Evolutionary conservation across 2,797 vertebrate genomes (phyloP).

Genomic region (Carduelis carduelis): DNA sequence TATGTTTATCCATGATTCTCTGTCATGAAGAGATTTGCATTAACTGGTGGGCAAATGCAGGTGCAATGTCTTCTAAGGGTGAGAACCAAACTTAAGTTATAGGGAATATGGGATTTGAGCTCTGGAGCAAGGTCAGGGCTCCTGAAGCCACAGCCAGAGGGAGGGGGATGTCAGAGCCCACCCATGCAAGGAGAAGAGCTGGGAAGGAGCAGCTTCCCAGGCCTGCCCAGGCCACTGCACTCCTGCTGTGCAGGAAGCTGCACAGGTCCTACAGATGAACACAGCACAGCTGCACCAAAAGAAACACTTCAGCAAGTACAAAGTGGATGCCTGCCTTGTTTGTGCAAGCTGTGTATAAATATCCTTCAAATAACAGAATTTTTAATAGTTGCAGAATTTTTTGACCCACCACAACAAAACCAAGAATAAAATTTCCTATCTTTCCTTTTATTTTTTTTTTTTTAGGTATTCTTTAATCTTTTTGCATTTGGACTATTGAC

Average conservation of each 20-base stretch:
- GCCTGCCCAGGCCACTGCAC: neutral
- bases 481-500: neutral
- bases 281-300: neutral
- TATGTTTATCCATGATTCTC: neutral
- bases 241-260: neutral
- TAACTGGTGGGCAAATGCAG: neutral
- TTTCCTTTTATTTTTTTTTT: neutral
- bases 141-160: neutral
- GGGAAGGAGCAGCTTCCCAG: neutral
- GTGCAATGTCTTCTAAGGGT: accelerated
- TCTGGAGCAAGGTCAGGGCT: neutral
- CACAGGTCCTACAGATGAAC: neutral
- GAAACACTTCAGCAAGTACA: neutral
- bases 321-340: neutral
- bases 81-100: neutral
- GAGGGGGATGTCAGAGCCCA: neutral
- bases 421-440: neutral
- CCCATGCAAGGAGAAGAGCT: neutral
- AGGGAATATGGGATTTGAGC: neutral
- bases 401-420: neutral
- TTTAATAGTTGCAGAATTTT: neutral
- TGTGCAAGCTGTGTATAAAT: neutral
- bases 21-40: neutral
- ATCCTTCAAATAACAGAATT: neutral
- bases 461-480: neutral